Base-by-base conservation (phyloP, 2,113 vertebrate genomes). In the Pelusios castaneus region DNA sequence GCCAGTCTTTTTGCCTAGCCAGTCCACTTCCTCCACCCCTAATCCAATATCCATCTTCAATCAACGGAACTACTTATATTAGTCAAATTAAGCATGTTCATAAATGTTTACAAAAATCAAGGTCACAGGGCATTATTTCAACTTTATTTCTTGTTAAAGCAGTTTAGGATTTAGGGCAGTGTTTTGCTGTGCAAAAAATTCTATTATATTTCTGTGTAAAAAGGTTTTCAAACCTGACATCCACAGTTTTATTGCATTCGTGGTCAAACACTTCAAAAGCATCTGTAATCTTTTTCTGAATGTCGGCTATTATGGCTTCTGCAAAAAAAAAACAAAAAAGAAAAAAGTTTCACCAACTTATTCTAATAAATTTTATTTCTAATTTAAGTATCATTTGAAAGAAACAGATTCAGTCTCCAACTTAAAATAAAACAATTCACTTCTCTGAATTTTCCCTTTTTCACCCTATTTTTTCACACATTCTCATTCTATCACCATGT, bases 181-280 rank as follows among this genome's bases (percentile, higher is more conserved):
- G 47, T 34, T 95, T 93, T 80, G 47, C 84, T 93, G 85, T 86
- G 2, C 14, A 58, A 4, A 70, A 83, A 34, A 90, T 52, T 63
- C 63, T 83, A 5, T 67, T 93, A 88, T 80, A 89, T 86, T 89
- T 92, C 38, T 91, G 25, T 86, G 86, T 84, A 43, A 96, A 96
- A 93, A 47, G 73, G 91, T 89, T 93, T 96, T 92, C 98, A 98
- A 97, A 99, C 99, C 99, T 98, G 95, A 98, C 98, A 96, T 99
- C 98, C 96, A 99, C 99, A 45, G 98, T 99, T 95, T 98, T 98
- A 97, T 98, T 98, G 2, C 87, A 90, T 80, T 99, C 97, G 43
- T 98, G 98, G 97, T 99, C 99, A 98, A 99, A 99, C 12, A 98
- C 97, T 84, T 99, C 97, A 98, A 99, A 99, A 52, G 99, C 98